Base-by-base conservation (phyloP, 2,113 vertebrate species). In the Nicator chloris region DNA sequence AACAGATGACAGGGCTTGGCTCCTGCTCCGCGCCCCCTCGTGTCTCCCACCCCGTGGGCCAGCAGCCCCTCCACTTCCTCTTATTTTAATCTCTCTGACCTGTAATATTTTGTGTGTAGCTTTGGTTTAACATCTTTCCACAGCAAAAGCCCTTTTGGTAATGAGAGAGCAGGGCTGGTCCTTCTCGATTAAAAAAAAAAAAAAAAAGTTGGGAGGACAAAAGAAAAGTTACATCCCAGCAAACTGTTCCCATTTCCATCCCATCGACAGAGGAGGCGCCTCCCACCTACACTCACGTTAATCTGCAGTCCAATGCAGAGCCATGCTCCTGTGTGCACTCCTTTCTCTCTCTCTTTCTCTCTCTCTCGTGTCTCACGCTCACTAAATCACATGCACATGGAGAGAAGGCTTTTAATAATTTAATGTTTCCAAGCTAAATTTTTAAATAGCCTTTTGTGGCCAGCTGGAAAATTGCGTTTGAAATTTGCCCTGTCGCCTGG, bases 361-460 rank as follows among this genome's bases (percentile, higher is more conserved):
- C 91, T 95, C 95, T 85, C 96, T 95, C 78, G 78, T 95, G 95
- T 96, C 96, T 97, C 94, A 94, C 92, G 73, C 95, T 96, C 95
- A 87, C 96, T 95, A 63, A 95, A 91, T 94, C 95, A 96, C 96
- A 94, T 96, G 95, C 95, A 91, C 95, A 94, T 93, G 91, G 96
- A 97, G 96, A 95, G 96, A 95, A 96, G 94, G 93, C 87, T 95
- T 96, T 96, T 90, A 86, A 96, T 95, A 92, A 95, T 94, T 92
- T 18, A 92, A 85, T 39, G 54, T 93, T 94, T 94, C 92, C 88
- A 87, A 94, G 85, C 95, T 96, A 77, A 83, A 80, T 90, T 94
- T 92, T 86, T 88, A 61, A 93, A 94, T 69, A 94, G 91, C 89
- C 91, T 95, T 96, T 96, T 95, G 92, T 95, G 95, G 93, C 94